Evolutionary conservation across 2,888 invertebrate species (phyloP).

Genomic region (Lasius fuliginosus): DNA sequence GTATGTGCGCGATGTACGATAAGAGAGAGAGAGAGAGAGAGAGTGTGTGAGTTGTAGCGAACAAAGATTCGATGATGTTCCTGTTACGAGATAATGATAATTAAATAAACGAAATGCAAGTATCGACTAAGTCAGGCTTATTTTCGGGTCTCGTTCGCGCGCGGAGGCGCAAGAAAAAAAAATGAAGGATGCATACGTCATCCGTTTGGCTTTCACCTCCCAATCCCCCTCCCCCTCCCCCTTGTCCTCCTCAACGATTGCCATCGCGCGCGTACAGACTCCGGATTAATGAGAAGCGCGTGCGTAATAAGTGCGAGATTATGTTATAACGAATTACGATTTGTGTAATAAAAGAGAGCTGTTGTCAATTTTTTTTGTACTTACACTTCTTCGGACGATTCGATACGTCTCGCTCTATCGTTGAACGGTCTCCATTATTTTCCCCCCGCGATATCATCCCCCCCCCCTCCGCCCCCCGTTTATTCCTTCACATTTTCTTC

Average conservation of each 20-base stretch:
- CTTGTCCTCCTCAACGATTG: neutral
- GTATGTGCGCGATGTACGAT: constrained; percentile 19
- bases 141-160: constrained; percentile 57
- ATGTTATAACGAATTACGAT: constrained; percentile 75
- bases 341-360: constrained; percentile 77
- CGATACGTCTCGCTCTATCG: constrained; percentile 66
- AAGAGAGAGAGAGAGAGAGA: constrained; percentile 7
- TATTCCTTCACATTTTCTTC: neutral
- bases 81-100: constrained; percentile 84
- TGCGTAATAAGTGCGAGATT: constrained; percentile 72
- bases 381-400: constrained; percentile 79
- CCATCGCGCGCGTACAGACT: constrained; percentile 40
- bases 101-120: constrained; percentile 79
- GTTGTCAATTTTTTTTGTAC: constrained; percentile 83
- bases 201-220: neutral
- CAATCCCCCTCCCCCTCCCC: neutral
- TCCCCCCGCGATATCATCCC: constrained; percentile 10
- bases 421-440: constrained; percentile 34
- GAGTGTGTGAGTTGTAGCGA: constrained; percentile 71
- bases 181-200: neutral
- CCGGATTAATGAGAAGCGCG: constrained; percentile 67
- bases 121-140: constrained; percentile 83
- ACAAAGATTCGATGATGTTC: constrained; percentile 86
- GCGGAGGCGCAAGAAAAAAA: constrained; percentile 27
- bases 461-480: constrained; percentile 5